Percentiles rank a stretch among this genome's conserved stretches.
Evolutionary conservation across 1,140 invertebrate genomes (phyloP).

Genomic region (Asbolus verrucosus): DNA sequence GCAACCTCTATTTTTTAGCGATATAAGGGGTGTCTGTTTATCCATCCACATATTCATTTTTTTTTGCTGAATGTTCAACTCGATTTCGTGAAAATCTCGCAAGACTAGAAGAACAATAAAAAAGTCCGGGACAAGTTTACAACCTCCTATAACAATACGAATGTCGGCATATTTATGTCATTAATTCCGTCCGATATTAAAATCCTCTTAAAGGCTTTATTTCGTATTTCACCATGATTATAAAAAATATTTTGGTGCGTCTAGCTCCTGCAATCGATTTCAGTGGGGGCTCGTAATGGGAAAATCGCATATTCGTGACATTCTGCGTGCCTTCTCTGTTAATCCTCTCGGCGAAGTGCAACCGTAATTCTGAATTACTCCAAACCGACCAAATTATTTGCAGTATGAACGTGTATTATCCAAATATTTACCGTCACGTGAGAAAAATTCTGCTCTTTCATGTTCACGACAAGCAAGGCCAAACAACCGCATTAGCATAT

Average conservation of each 20-base stretch:
- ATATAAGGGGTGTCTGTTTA: too few relatives aligned
- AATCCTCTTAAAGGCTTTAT: neutral
- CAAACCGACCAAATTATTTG: neutral
- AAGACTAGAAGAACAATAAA: too few relatives aligned
- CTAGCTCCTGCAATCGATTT: too few relatives aligned
- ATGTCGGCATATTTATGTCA: slow-evolving; percentile 8
- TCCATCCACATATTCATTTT: too few relatives aligned
- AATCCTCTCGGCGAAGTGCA: neutral
- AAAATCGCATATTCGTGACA: slow-evolving; percentile 16
- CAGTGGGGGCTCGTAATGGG: neutral
- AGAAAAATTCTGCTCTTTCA: slow-evolving; percentile 8
- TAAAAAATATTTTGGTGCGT: too few relatives aligned
- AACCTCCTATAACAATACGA: too few relatives aligned
- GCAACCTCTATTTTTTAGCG: too few relatives aligned
- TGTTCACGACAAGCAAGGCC: too few relatives aligned
- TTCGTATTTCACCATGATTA: too few relatives aligned
- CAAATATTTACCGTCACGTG: slow-evolving; percentile 1
- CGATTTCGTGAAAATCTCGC: too few relatives aligned
- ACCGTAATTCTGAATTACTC: slow-evolving; percentile 1
- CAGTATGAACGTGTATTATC: neutral
- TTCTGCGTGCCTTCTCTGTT: neutral
- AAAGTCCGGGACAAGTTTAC: too few relatives aligned
- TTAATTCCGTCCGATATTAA: slow-evolving; percentile 5
- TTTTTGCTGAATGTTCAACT: too few relatives aligned
- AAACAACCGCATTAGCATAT: neutral